These are phyloP conservation scores for Camponotus floridanus DNA, from an alignment of 1,140 invertebrate species.

Conservation along the genomic window DNA sequence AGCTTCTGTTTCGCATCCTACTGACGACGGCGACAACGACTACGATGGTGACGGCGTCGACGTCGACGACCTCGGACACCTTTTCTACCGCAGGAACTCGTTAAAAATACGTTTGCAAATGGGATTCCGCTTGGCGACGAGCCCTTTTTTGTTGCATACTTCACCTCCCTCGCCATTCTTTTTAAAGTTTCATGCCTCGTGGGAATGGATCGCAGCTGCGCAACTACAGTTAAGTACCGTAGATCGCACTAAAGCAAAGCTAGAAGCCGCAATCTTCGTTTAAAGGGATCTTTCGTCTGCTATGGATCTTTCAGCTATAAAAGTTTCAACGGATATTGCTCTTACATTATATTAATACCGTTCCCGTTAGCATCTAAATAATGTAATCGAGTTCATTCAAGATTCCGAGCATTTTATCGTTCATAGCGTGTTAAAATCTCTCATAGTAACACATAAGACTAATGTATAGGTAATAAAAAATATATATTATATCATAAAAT, in stretches of 20 bases:
- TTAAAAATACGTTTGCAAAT: constrained; percentile 77
- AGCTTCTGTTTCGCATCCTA: constrained; percentile 34
- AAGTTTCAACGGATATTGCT: constrained; percentile 47
- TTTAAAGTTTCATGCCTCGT: constrained; percentile 79
- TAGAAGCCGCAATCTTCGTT: constrained; percentile 73
- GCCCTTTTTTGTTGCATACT: constrained; percentile 60
- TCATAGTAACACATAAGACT: background rate
- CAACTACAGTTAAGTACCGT: constrained; percentile 74
- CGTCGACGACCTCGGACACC: constrained; percentile 56
- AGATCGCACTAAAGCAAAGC: constrained; percentile 72
- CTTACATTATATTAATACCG: constrained; percentile 19
- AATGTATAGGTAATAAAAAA: background rate
- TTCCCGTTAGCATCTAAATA: background rate
- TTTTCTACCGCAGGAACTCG: constrained; percentile 68
- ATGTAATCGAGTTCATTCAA: background rate
- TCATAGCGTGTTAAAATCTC: background rate
- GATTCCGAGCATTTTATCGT: background rate
- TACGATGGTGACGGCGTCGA: constrained; percentile 18
- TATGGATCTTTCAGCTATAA: constrained; percentile 50
- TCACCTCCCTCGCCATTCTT: constrained; percentile 55
- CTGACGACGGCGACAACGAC: constrained; percentile 33
- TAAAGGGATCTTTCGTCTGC: constrained; percentile 64
- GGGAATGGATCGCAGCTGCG: constrained; percentile 76
- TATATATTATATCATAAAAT: background rate
- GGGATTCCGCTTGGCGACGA: constrained; percentile 63